Evolutionary conservation across 2,797 vertebrate genomes (phyloP), one percentile per base, ranked within the genome.

Genomic region (Crypturellus tataupa): DNA sequence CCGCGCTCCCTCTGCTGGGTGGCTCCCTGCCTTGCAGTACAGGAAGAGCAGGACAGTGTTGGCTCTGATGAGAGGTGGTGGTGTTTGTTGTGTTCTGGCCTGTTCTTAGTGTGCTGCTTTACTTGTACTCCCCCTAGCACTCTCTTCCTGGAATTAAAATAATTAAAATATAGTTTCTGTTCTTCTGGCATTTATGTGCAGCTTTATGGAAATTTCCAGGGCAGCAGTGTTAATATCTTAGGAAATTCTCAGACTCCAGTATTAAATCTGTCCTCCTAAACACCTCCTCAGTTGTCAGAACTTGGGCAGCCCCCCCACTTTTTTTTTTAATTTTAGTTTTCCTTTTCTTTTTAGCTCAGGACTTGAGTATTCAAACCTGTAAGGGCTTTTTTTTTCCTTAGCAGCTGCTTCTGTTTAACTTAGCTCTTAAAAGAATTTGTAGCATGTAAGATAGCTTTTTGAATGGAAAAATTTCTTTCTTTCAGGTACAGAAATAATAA

Each of bases 51-150:
- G 3, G 6, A 14, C 10, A 15, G 12, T 78, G 12, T 10, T 79
- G 35, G 8, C 20, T 33, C 9, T 16, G 4, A 6, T 53, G n/a
- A 17, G 19, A 23, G 25, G 10, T 6, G 0, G n/a, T 79, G 16
- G 35, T 53, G 15, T 78, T 83, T 35, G 16, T 20, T 62, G 85
- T 9, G 13, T 56, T 35, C 69, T 67, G 24, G 14, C 8, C 59
- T 12, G 1, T 72, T 92, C 85, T 53, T 85, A 4, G 19, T 23
- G 7, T 60, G 13, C 3, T 68, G 3, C 40, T 89, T 60, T 56
- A 77, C 39, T 49, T 82, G 35, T 73, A 71, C 27, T 19, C 46
- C 15, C 4, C 21, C 18, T 62, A 17, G 15, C 69, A 5, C 16
- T 55, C 15, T 83, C 14, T 84, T 63, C 29, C n/a, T 63, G 46